A percentile compares a stretch with the other conserved stretches of the same genome.
Evolutionary conservation across 2,888 invertebrate genomes (phyloP).

Genomic region (Piscicola geometra): DNA sequence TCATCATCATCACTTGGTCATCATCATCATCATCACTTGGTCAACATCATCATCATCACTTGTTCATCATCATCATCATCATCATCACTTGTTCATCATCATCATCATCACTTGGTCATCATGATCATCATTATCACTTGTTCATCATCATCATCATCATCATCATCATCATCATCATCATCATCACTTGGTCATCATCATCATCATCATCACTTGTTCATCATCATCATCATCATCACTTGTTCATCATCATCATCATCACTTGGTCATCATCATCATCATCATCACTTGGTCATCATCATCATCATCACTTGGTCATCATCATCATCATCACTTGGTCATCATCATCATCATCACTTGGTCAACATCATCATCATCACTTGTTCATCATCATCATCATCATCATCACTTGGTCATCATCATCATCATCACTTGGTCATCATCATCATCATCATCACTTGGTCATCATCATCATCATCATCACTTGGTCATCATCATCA

Average conservation of each 20-base stretch:
- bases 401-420: constrained; percentile 38
- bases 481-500: no score
- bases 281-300: no score
- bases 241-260: constrained; percentile 14
- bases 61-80: neutral
- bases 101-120: constrained; percentile 8
- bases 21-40: constrained; percentile 11
- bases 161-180: no score
- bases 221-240: constrained; percentile 6
- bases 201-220: no score
- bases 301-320: no score
- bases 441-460: no score
- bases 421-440: no score
- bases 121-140: constrained; percentile 22
- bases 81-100: neutral
- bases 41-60: no score
- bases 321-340: constrained; percentile 12
- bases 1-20: constrained; percentile 20
- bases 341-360: neutral
- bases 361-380: no score
- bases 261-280: neutral
- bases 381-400: constrained; percentile 44
- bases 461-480: no score
- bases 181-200: no score
- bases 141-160: no score